These are phyloP conservation scores for Drymodes brunneopygia DNA, from an alignment of 2,113 vertebrate species.

Conservation along the genomic window DNA sequence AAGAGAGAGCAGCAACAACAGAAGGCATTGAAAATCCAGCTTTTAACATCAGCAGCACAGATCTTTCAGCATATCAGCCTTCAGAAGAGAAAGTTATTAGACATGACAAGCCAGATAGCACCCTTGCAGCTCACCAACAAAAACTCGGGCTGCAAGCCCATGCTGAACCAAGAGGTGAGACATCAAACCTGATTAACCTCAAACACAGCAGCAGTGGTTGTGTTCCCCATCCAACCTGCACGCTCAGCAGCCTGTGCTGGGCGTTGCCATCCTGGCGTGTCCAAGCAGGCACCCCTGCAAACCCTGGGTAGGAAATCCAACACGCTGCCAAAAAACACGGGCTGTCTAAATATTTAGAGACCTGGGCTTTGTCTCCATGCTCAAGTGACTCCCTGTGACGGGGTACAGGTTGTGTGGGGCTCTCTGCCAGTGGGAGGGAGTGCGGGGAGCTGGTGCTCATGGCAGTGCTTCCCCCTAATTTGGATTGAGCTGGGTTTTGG, in stretches of 20 bases:
- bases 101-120: conserved; percentile 85
- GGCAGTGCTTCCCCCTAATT: neutral
- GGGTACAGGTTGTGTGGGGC: neutral
- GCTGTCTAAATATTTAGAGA: neutral
- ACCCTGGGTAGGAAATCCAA: neutral
- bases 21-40: conserved; percentile 84
- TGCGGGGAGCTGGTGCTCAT: accelerated
- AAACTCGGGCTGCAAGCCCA: conserved; percentile 79
- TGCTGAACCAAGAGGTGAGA: conserved; percentile 88
- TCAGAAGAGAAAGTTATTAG: conserved; percentile 80
- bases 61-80: conserved; percentile 77
- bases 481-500: neutral
- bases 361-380: accelerated
- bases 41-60: conserved; percentile 77
- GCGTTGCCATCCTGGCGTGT: conserved; percentile 70
- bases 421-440: neutral
- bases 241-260: neutral
- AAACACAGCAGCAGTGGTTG: conserved; percentile 72
- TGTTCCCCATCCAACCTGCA: conserved; percentile 76
- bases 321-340: neutral
- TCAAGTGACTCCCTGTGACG: accelerated
- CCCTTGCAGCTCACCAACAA: conserved; percentile 87
- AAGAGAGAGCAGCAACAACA: conserved; percentile 65
- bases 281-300: conserved; percentile 65
- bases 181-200: conserved; percentile 85